Conservation (phyloP, 64 coral and sea anemone genomes). For the Montipora capricornis region DNA sequence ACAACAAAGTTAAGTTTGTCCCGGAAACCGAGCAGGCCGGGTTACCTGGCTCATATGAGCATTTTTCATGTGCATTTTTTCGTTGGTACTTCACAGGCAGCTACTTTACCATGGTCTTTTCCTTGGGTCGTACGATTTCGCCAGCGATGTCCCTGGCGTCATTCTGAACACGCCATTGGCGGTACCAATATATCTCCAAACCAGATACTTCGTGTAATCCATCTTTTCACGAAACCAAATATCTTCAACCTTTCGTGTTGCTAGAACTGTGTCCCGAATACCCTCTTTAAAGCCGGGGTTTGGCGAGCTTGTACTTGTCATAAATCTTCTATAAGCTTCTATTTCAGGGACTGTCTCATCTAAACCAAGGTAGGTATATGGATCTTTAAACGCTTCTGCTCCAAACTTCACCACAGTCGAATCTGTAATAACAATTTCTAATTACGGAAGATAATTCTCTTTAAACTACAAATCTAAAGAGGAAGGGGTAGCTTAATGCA, state of each 20-base stretch:
- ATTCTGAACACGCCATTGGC: conserved; percentile 60
- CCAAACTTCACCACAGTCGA: no score
- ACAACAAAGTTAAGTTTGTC: no score
- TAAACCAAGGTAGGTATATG: conserved; percentile 60
- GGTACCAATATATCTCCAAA: conserved; percentile 69
- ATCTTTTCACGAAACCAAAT: conserved; percentile 55
- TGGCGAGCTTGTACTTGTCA: not conserved
- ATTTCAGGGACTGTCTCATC: conserved; percentile 32
- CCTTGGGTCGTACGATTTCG: conserved; percentile 56
- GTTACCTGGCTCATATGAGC: not conserved
- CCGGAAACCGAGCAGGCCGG: no score
- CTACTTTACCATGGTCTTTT: conserved; percentile 62
- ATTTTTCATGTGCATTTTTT: not conserved
- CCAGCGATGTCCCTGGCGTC: conserved; percentile 28
- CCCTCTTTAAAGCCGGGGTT: conserved; percentile 67
- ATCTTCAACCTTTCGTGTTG: conserved; percentile 1
- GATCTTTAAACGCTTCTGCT: not conserved
- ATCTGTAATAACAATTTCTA: no score
- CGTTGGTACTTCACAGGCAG: no score
- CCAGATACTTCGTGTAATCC: conserved; percentile 37
- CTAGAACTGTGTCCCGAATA: conserved; percentile 50
- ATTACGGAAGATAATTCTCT: no score
- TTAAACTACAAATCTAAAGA: no score
- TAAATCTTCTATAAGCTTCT: not conserved
- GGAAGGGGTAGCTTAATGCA: no score